Evolutionary conservation across 2,797 vertebrate species (phyloP).

Genomic region (Lates japonicus): DNA sequence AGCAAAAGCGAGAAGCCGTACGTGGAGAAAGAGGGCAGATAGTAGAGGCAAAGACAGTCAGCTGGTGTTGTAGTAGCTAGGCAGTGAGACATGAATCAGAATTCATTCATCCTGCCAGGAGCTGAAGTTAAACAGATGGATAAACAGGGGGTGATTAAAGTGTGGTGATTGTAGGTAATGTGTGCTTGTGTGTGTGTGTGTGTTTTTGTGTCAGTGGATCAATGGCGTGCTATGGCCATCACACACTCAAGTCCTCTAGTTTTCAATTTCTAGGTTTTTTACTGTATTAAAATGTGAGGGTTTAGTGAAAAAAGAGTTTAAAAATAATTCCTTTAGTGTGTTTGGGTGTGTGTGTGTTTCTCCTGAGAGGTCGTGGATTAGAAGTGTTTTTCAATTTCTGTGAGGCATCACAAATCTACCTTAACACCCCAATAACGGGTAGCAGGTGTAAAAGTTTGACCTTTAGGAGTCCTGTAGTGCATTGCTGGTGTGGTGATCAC

Average conservation of each 20-base stretch:
- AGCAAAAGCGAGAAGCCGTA: neutral
- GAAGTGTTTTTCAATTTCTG: slow-evolving; percentile 47
- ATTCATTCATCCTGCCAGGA: slow-evolving; percentile 37
- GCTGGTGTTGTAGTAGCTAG: slow-evolving; percentile 28
- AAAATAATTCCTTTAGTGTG: neutral
- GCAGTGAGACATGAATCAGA: slow-evolving; percentile 39
- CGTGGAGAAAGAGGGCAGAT: neutral
- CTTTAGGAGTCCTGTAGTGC: slow-evolving; percentile 35
- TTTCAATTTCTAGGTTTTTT: slow-evolving; percentile 4
- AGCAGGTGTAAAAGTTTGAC: slow-evolving; percentile 58
- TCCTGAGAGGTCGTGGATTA: slow-evolving; percentile 50
- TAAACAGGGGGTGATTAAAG: slow-evolving; percentile 21
- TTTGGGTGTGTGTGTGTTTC: slow-evolving; percentile 10
- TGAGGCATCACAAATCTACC: slow-evolving; percentile 42
- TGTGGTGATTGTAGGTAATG: neutral
- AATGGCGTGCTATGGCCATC: neutral
- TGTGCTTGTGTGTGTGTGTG: neutral
- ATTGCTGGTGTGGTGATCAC: slow-evolving; percentile 47
- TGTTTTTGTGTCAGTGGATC: neutral
- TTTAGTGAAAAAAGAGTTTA: too few relatives aligned
- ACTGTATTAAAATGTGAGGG: neutral
- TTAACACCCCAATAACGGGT: slow-evolving; percentile 48
- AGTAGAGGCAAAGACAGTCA: slow-evolving; percentile 8
- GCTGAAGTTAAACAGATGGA: slow-evolving; percentile 42
- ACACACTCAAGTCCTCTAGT: neutral